Base-by-base conservation (phyloP, 2,888 invertebrate genomes). In the Drosophila mimica region DNA sequence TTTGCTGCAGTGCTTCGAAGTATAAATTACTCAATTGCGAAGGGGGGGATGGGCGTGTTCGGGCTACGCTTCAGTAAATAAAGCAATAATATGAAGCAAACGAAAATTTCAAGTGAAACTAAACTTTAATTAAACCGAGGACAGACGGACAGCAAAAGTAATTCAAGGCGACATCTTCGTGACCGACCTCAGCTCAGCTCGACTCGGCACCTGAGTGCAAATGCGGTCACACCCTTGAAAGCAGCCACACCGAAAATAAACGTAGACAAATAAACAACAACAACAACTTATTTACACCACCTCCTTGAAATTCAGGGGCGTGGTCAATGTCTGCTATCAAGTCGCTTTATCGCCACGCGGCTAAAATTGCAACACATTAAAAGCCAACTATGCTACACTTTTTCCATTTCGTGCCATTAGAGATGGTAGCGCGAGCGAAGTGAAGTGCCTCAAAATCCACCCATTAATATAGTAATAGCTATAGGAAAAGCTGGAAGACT, bases 71-170 rank as follows among this genome's bases (percentile, higher is more conserved):
- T 70, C 65, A 43, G 53, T 64, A 74, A 81, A 87, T 75, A 73
- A 75, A 76, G 84, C 80, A 79, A 88, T 87, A 79, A 84, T 77
- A 68, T 58, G 57, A 59, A 25, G 67, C 70, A 63, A 66, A 64
- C 78, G 72, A 88, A 88, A 86, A 71, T 81, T 88, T 89, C 64
- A 72, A 72, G 67, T 68, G n/a, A 74, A 85, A 76, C 83, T 89
- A 67, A 85, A 85, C 89, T 85, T 85, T 89, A 89, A 89, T 89
- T 89, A 89, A 89, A 83, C 84, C 69, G 67, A 74, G 67, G 49
- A 59, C 54, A 36, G 46, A 56, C 57, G 36, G 59, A 36, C 56
- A 48, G 40, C 38, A 38, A 66, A 43, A 65, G 67, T 59, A 58
- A 66, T 70, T 63, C 57, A 60, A 75, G 66, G 65, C 66, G 54